Conservation (phyloP, 2,113 vertebrate genomes). For the Pimephales promelas region DNA sequence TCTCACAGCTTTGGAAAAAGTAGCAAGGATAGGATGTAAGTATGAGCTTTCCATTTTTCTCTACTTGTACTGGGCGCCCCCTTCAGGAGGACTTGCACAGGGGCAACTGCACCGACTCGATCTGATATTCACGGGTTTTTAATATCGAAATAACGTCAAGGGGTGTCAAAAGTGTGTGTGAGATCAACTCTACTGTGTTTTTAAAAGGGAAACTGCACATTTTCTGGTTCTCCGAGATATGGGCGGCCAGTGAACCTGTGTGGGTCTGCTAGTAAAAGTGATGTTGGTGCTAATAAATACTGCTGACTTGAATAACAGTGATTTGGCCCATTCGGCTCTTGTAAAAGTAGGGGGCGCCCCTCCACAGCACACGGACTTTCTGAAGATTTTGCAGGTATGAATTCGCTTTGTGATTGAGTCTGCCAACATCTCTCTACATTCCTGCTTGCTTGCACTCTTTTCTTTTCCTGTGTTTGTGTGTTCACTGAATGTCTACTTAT, state of each 20-base stretch:
- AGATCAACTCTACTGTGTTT: not conserved
- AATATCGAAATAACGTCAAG: not conserved
- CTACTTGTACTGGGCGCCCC: constrained; percentile 98
- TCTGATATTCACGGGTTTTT: constrained; percentile 15
- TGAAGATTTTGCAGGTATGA: constrained; percentile 97
- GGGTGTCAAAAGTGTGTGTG: not conserved
- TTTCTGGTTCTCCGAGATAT: not conserved
- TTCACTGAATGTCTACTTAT: not conserved
- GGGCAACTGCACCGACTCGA: constrained; percentile 84
- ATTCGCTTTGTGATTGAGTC: constrained; percentile 55
- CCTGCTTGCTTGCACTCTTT: constrained; percentile 33
- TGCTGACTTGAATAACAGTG: constrained; percentile 77
- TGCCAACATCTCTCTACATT: constrained; percentile 51
- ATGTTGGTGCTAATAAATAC: constrained; percentile 72
- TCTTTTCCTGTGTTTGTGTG: constrained; percentile 34
- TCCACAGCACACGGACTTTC: constrained; percentile 96
- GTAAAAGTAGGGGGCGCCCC: constrained; percentile 93
- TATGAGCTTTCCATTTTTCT: constrained; percentile 99
- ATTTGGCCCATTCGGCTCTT: constrained; percentile 83
- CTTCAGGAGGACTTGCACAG: constrained; percentile 97
- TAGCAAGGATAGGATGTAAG: constrained; percentile 99
- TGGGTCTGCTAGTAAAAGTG: constrained; percentile 64
- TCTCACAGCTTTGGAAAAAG: constrained; percentile 99
- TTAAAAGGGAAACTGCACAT: not conserved
- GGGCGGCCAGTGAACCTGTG: constrained; percentile 76